Evolutionary conservation across 1,140 invertebrate species (phyloP).

Genomic region (Scaptodrosophila lebanonensis): DNA sequence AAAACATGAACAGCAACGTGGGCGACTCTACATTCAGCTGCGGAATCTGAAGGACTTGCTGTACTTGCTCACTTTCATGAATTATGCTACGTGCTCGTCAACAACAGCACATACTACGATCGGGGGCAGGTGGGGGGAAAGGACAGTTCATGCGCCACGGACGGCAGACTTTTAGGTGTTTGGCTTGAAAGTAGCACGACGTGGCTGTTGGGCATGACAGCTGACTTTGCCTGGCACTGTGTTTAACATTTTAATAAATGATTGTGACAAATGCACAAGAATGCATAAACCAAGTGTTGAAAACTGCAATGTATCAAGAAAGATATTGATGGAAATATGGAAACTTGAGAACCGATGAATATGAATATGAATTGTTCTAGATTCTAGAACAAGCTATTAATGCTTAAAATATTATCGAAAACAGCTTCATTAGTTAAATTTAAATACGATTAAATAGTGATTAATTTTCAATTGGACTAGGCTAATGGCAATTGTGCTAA

Average conservation of each 20-base stretch:
- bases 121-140: no score
- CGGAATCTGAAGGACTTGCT: slow-evolving; percentile 22
- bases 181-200: slow-evolving; percentile 18
- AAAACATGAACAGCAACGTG: slow-evolving; percentile 67
- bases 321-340: slow-evolving; percentile 55
- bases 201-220: slow-evolving; percentile 36
- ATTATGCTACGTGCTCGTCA: slow-evolving; percentile 59
- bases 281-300: slow-evolving; percentile 26
- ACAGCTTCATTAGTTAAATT: no score
- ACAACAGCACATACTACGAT: no score
- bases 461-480: no score
- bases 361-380: no score
- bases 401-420: no score
- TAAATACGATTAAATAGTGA: no score
- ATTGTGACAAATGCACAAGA: slow-evolving; percentile 57
- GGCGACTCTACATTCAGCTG: slow-evolving; percentile 27
- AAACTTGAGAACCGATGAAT: no score
- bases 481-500: no score
- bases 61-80: slow-evolving; percentile 47
- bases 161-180: slow-evolving; percentile 1
- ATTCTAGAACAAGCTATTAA: no score
- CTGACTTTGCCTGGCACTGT: slow-evolving; percentile 24
- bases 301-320: slow-evolving; percentile 16
- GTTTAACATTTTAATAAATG: slow-evolving; percentile 71
- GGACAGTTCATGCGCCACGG: slow-evolving; percentile 9